A percentile compares a stretch with the other conserved stretches of the same genome.
phyloP scores from a whole-genome alignment of 2,888 invertebrate genomes.

The Leptogaster cylindrica region DNA sequence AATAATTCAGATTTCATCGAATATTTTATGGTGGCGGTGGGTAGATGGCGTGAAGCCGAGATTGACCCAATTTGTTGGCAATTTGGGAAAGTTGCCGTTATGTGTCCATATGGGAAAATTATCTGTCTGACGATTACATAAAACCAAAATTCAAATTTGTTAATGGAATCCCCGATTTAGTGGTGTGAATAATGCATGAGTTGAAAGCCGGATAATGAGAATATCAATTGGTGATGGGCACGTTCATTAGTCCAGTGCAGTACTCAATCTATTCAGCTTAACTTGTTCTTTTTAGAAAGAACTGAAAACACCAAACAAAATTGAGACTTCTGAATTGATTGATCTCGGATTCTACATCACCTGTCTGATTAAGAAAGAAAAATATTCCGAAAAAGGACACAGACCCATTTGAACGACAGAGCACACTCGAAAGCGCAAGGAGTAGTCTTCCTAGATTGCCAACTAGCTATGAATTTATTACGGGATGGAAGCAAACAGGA shows the following conservation, averaged over 20 bases:
- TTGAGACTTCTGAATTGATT: constrained; percentile 9
- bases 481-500: constrained; percentile 30
- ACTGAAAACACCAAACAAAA: background rate
- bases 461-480: constrained; percentile 39
- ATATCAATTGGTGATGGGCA: constrained; percentile 25
- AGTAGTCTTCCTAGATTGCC: constrained; percentile 9
- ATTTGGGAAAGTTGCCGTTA: background rate
- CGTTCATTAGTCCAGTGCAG: constrained; percentile 15
- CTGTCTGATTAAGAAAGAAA: constrained; percentile 21
- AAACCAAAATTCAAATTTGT: constrained; percentile 14
- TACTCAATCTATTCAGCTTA: background rate
- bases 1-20: constrained; percentile 13
- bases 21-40: no score
- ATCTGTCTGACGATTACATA: constrained; percentile 12
- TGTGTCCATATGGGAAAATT: background rate
- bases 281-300: background rate
- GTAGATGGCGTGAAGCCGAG: no score
- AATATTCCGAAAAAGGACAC: background rate
- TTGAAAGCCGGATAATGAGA: constrained; percentile 11
- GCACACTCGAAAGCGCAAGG: background rate
- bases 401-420: background rate
- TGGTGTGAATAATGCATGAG: constrained; percentile 7
- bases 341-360: constrained; percentile 6
- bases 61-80: no score
- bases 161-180: constrained; percentile 23